Evolutionary conservation across 2,888 invertebrate species (phyloP).

Genomic region (Nymphalis urticae): DNA sequence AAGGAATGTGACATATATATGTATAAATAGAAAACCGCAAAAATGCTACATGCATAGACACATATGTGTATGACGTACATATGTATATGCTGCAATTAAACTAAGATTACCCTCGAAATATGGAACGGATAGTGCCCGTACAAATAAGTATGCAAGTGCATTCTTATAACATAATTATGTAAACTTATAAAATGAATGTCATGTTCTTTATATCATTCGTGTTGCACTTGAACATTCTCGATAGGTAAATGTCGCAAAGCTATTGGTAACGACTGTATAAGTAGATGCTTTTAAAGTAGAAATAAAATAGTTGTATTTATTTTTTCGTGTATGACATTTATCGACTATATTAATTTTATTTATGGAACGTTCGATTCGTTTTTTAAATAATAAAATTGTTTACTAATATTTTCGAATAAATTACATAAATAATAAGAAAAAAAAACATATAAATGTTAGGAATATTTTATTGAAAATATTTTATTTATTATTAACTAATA

Average conservation of each 20-base stretch:
- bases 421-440: no score
- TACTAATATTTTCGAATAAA: no score
- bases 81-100: neutral
- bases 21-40: conserved; percentile 10
- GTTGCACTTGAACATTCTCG: conserved; percentile 23
- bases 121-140: conserved; percentile 33
- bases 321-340: neutral
- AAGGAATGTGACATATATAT: conserved; percentile 11
- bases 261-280: conserved; percentile 12
- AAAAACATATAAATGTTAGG: no score
- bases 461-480: no score
- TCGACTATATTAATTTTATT: no score
- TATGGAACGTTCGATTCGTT: no score
- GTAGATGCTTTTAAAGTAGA: neutral
- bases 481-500: no score
- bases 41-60: conserved; percentile 16
- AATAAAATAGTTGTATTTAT: neutral
- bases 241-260: conserved; percentile 17
- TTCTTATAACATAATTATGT: conserved; percentile 45
- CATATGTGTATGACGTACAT: neutral
- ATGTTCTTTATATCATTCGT: conserved; percentile 41
- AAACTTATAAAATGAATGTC: conserved; percentile 54
- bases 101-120: neutral
- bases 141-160: conserved; percentile 48
- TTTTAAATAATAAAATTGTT: no score